Conservation (phyloP, 2,888 invertebrate species). For the Ormyrus rosae region DNA sequence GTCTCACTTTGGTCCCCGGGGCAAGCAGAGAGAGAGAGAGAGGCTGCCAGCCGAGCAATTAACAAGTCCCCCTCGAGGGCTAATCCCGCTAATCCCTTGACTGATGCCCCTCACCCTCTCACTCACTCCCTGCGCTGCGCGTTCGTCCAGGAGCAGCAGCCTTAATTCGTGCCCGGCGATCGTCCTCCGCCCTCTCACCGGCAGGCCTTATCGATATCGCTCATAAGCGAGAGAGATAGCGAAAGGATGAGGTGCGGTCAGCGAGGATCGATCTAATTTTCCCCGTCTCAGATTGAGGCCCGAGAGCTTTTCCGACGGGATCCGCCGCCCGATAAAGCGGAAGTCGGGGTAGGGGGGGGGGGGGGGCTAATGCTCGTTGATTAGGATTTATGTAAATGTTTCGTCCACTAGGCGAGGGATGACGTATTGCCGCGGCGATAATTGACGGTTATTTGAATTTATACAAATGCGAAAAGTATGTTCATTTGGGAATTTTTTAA, state of each 20-base stretch:
- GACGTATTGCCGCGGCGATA: no score
- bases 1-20: constrained; percentile 5
- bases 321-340: no score
- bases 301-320: no score
- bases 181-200: not conserved
- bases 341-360: no score
- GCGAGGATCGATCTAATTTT: not conserved
- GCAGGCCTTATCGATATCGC: not conserved
- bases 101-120: constrained; percentile 70
- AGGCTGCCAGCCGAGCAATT: constrained; percentile 70
- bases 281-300: no score
- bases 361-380: no score
- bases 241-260: not conserved
- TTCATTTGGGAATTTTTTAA: no score
- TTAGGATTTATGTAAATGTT: no score
- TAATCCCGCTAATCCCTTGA: constrained; percentile 76
- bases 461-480: no score
- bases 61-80: constrained; percentile 75
- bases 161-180: not conserved
- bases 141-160: not conserved
- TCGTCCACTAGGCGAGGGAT: no score
- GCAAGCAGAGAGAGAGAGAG: not conserved
- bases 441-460: no score
- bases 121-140: constrained; percentile 4
- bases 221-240: not conserved